phyloP scores from a whole-genome alignment of 2,113 vertebrate species.

The Etheostoma cragini region DNA sequence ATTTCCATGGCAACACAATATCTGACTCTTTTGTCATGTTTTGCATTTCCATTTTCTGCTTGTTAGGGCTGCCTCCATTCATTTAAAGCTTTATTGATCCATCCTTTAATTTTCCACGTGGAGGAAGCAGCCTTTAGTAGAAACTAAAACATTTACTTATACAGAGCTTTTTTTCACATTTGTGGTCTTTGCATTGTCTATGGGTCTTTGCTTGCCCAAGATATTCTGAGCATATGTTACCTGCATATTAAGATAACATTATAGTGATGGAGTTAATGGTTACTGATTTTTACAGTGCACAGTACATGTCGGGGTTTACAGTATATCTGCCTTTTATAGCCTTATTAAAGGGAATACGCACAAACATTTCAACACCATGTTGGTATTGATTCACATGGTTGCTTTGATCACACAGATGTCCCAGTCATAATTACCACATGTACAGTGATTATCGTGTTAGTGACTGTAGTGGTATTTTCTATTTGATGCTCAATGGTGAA shows the following conservation, averaged over 20 bases:
- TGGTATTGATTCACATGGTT: neutral
- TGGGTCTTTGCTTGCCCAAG: too few species aligned
- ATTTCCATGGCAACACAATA: constrained; percentile 81
- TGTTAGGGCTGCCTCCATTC: constrained; percentile 38
- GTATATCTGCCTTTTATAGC: constrained; percentile 3
- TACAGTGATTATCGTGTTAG: neutral
- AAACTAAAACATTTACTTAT: constrained; percentile 3
- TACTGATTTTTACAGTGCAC: neutral
- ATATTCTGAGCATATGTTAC: neutral
- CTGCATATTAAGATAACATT: neutral
- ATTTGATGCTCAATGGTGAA: neutral
- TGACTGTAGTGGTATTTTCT: neutral
- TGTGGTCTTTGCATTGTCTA: too few species aligned
- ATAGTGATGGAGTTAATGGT: neutral
- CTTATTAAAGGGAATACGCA: constrained; percentile 1
- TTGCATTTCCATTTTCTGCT: constrained; percentile 57
- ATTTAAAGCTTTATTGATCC: constrained; percentile 57
- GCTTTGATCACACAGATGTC: constrained; percentile 18
- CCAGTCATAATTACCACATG: neutral
- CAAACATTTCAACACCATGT: neutral
- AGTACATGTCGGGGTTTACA: neutral
- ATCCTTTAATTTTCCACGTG: constrained; percentile 36
- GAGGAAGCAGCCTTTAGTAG: neutral
- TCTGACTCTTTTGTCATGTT: constrained; percentile 47
- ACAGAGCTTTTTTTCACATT: constrained; percentile 12